Evolutionary conservation across 1,140 invertebrate genomes (phyloP), one percentile per base, ranked within the genome.

Genomic region (Coelopa frigida): DNA sequence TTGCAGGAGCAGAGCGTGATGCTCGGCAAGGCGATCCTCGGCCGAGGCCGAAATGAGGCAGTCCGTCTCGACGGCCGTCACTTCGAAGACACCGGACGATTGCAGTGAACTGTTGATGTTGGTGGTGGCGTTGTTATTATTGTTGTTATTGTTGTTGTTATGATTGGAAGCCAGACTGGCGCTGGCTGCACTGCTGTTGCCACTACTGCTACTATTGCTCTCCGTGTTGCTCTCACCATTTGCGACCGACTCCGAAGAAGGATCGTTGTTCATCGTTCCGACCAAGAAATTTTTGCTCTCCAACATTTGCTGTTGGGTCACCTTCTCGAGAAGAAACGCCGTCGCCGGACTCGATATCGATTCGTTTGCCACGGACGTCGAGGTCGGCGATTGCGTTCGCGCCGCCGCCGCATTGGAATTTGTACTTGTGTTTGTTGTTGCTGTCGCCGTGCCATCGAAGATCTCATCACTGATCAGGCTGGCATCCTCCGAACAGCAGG

Each of bases 391-490:
- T 44, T 15, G 8, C 5, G 15, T 31, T 14, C 7, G 27, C 20
- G 27, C 23, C 7, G 41, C 27, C n/a, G 24, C 10, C 26, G 31
- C 33, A 1, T 20, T 21, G 11, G 20, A 35, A 21, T 36, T 18
- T 23, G 48, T 26, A 12, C 38, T 45, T 36, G 48, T 36, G 10
- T 4, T 47, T 32, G 36, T 39, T n/a, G 45, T 47, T 8, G 48
- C 8, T 24, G 49, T 51, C 27, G 27, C 29, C 4, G 50, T 42
- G 7, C 47, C 8, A 44, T 58, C 57, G 40, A 50, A 65, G 27
- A 59, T 54, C 14, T 66, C 62, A 52, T 61, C 66, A 51, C 58
- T 67, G 12, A 56, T 60, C 38, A 67, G 54, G 23, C 63, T 67
- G 3, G 61, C 61, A 36, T 67, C 63, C 24, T 66, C 62, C 11